Conservation (phyloP, 2,888 invertebrate species). For the Stenodera caucasica region DNA sequence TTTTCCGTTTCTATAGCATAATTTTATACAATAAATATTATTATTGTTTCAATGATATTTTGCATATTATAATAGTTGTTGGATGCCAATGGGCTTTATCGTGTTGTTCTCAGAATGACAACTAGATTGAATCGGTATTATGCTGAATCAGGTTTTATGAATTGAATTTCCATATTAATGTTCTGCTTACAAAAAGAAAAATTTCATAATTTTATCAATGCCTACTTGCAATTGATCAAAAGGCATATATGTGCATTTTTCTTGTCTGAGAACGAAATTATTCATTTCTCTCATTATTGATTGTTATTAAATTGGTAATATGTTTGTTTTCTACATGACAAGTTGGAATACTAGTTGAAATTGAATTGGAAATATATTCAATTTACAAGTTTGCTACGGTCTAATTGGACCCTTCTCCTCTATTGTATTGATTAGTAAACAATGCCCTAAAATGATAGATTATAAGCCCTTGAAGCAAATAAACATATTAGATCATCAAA, state of each 20-base stretch:
- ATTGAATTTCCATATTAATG: slow-evolving; percentile 4
- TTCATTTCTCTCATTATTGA: not conserved
- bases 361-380: slow-evolving; percentile 16
- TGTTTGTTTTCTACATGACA: slow-evolving; percentile 6
- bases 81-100: not conserved
- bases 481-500: slow-evolving; percentile 30
- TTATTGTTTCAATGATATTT: too few species aligned
- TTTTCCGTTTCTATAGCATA: not conserved
- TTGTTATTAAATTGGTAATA: not conserved
- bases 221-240: not conserved
- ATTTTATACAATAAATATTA: too few species aligned
- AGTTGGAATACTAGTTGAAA: not conserved
- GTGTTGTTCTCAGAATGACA: not conserved
- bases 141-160: not conserved
- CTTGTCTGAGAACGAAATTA: too few species aligned
- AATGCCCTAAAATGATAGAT: slow-evolving; percentile 27
- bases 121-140: not conserved
- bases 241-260: not conserved
- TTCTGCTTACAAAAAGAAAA: not conserved
- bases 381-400: slow-evolving; percentile 21
- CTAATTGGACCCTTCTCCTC: slow-evolving; percentile 20
- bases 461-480: slow-evolving; percentile 34
- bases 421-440: slow-evolving; percentile 13
- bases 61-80: not conserved
- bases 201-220: not conserved